Evolutionary conservation across 2,797 vertebrate genomes (phyloP).

Genomic region (Cichlasoma orientale): DNA sequence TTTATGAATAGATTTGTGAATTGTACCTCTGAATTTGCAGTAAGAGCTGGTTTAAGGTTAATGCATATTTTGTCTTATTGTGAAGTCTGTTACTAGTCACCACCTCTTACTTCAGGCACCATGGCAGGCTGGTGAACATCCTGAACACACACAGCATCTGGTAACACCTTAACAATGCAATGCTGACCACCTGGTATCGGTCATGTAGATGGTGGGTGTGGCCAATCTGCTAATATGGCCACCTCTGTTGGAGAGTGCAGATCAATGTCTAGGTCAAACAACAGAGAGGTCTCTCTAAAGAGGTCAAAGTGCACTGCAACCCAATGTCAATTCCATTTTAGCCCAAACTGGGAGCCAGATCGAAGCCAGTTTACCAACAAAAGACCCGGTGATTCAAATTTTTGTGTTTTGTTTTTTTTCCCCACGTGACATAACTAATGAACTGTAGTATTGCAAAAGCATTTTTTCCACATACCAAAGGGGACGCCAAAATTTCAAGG

Average conservation of each 20-base stretch:
- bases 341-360: constrained; percentile 59
- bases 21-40: neutral
- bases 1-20: neutral
- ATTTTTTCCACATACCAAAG: neutral
- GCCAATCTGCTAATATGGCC: constrained; percentile 72
- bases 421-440: neutral
- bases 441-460: neutral
- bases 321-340: constrained; percentile 74
- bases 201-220: constrained; percentile 58
- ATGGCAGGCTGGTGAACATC: neutral
- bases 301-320: constrained; percentile 82
- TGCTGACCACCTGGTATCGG: constrained; percentile 20
- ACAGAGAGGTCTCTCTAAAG: constrained; percentile 84
- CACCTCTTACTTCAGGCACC: neutral
- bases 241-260: constrained; percentile 79
- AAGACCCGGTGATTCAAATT: constrained; percentile 1
- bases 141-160: neutral
- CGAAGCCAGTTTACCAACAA: constrained; percentile 47
- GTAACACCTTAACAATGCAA: neutral
- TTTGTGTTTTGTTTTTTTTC: neutral
- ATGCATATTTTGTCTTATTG: neutral
- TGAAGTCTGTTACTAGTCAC: neutral
- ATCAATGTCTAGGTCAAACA: constrained; percentile 87
- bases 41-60: neutral
- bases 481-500: neutral